A percentile compares a stretch with the other conserved stretches of the same genome.
Conservation (phyloP, 2,113 vertebrate genomes). For the Excalfactoria chinensis region DNA sequence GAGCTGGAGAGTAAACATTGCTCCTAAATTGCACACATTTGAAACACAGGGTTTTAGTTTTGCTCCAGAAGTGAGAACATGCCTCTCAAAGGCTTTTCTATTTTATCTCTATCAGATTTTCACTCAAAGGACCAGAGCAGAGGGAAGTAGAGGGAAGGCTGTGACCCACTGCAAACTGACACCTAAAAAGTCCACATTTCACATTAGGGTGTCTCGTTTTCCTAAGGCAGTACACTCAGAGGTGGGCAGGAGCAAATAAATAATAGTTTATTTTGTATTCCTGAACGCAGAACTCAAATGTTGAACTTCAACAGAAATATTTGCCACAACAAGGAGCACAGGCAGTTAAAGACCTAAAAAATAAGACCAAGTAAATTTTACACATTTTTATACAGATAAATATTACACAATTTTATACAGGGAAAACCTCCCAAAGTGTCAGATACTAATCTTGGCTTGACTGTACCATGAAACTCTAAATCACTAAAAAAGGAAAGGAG, state of each 20-base stretch:
- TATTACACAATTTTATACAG: slow-evolving; percentile 10
- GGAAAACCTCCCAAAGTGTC: background rate
- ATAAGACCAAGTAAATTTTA: background rate
- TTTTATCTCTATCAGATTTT: background rate
- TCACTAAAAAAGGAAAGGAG: background rate
- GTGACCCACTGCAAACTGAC: background rate
- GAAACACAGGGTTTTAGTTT: fast-evolving
- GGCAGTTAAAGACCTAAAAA: background rate
- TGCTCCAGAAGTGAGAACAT: background rate
- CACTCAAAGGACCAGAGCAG: background rate
- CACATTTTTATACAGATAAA: background rate
- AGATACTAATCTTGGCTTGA: slow-evolving; percentile 26
- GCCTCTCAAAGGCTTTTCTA: background rate
- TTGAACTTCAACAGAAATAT: background rate
- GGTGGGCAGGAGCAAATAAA: background rate
- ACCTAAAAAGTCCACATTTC: background rate
- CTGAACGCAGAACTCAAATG: background rate
- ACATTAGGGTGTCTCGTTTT: background rate
- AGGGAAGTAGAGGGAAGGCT: background rate
- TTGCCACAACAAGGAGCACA: background rate
- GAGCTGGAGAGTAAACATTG: background rate
- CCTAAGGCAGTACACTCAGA: background rate
- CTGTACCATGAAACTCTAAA: slow-evolving; percentile 6
- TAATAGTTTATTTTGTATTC: background rate
- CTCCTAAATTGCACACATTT: background rate